Percentiles rank a stretch among this genome's conserved stretches.
phyloP scores from a whole-genome alignment of 2,797 vertebrate genomes.

The Anguilla obscura region DNA sequence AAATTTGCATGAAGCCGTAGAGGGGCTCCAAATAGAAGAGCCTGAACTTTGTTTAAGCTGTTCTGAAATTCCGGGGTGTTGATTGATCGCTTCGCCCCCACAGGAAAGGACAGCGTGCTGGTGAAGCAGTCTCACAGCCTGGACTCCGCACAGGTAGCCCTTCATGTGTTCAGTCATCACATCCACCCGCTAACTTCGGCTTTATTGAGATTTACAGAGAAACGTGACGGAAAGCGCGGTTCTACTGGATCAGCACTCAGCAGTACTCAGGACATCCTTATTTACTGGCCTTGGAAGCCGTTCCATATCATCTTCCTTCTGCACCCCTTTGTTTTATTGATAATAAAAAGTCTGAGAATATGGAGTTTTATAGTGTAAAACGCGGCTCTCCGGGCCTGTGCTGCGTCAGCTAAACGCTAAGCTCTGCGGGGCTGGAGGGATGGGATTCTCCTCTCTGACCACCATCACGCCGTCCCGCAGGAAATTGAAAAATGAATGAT shows the following conservation, averaged over 20 bases:
- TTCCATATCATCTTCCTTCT: background rate
- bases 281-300: background rate
- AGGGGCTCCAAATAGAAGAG: background rate
- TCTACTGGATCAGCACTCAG: background rate
- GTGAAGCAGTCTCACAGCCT: conserved; percentile 81
- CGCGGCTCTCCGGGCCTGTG: background rate
- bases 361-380: conserved; percentile 20
- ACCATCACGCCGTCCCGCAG: conserved; percentile 32
- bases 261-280: background rate
- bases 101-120: conserved; percentile 88
- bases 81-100: conserved; percentile 34
- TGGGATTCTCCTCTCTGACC: conserved; percentile 32
- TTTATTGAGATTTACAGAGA: background rate
- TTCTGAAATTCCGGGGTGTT: background rate
- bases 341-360: background rate
- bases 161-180: background rate
- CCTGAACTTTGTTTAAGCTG: background rate
- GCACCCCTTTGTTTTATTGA: background rate
- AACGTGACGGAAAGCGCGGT: background rate
- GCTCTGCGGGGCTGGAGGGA: conserved; percentile 36
- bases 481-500: conserved; percentile 41
- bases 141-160: conserved; percentile 79
- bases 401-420: conserved; percentile 37
- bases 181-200: background rate
- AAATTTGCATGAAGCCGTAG: background rate